phyloP scores from a whole-genome alignment of 1,140 invertebrate genomes.

The Sweltsa coloradensis region DNA sequence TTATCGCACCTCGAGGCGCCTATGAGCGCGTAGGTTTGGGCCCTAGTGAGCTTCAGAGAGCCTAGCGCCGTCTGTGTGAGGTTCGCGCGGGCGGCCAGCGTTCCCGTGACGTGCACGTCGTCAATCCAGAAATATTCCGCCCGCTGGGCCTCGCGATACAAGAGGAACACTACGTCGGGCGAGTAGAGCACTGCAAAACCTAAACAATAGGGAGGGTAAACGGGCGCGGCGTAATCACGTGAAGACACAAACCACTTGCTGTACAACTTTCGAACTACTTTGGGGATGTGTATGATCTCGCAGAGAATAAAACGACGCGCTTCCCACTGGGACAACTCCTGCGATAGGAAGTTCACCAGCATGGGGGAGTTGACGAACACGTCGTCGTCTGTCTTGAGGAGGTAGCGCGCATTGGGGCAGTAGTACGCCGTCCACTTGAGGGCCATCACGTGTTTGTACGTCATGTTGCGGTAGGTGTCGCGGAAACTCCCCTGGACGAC shows the following conservation, averaged over 20 bases:
- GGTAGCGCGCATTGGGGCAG: conserved; percentile 48
- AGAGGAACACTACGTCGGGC: conserved; percentile 47
- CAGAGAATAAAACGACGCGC: conserved; percentile 44
- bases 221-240: conserved; percentile 45
- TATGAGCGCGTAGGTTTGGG: background rate
- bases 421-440: conserved; percentile 68
- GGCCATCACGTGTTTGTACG: conserved; percentile 74
- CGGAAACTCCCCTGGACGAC: conserved; percentile 66
- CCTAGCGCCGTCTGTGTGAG: conserved; percentile 38
- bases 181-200: conserved; percentile 67
- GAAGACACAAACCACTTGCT: conserved; percentile 69
- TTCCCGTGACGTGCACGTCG: conserved; percentile 69
- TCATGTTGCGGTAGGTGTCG: conserved; percentile 73
- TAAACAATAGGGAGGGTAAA: conserved; percentile 59
- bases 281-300: conserved; percentile 30
- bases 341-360: conserved; percentile 45
- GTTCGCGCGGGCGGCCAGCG: conserved; percentile 45
- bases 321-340: conserved; percentile 41
- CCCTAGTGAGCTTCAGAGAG: conserved; percentile 32
- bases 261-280: conserved; percentile 38
- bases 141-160: conserved; percentile 48
- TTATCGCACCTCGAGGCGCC: background rate
- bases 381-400: conserved; percentile 70
- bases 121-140: conserved; percentile 73
- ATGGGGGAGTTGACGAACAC: conserved; percentile 59